Base-by-base conservation (phyloP, 2,797 vertebrate genomes). In the Pseudomugil tenellus region DNA sequence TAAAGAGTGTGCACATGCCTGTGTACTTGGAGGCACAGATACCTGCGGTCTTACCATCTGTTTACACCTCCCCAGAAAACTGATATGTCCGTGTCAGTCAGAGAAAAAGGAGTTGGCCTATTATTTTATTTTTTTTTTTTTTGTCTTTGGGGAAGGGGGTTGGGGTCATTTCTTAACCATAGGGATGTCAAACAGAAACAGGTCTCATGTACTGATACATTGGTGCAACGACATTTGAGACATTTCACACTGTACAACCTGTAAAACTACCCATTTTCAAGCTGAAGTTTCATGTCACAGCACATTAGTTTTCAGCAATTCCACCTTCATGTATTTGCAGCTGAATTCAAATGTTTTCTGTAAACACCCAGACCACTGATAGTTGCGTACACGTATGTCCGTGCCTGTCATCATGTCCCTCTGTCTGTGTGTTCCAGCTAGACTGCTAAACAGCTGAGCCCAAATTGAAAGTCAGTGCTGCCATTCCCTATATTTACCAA, bases 391-490 rank as follows among this genome's bases (percentile, higher is more conserved):
- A 32, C 9, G 56, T 63, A 57, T 63, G 28, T 37, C 63, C 28
- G 37, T 13, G 58, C 80, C 67, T 83, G 80, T 84, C 80, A 71
- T 81, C 43, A 2, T 55, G 70, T 67, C 70, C 63, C 32, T 58
- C 52, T 73, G 80, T 87, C 83, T 79, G 79, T 87, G 81, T 82
- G 80, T 76, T 85, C 73, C 81, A 87, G 73, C 76, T 77, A 66
- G 84, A 86, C 84, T 87, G 84, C 77, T 90, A 84, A 92, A 90
- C 91, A 92, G 90, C 91, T 91, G 88, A 92, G 89, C 79, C 85
- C 83, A 87, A 90, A 89, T 85, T 90, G 84, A 87, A 86, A 90
- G 89, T 90, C 87, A 76, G 79, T n/a, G 72, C 88, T 89, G 84
- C 87, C 86, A 76, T 83, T 91, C 82, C 67, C 81, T 85, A 77